phyloP scores from a whole-genome alignment of 2,797 vertebrate species.

The Botia almorhae region DNA sequence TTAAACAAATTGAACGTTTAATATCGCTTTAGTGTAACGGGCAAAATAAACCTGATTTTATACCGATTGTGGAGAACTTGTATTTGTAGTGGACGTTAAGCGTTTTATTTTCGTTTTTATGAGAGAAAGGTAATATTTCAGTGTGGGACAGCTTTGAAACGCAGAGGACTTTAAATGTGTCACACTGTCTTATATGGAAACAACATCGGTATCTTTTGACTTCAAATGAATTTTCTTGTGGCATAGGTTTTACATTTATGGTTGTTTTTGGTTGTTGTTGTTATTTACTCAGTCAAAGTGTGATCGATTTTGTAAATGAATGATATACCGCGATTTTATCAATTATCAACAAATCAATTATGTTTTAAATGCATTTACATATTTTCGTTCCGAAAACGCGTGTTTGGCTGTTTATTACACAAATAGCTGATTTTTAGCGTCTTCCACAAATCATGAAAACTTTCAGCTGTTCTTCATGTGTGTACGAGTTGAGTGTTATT shows the following conservation, averaged over 20 bases:
- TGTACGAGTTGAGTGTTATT: background rate
- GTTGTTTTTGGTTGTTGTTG: conserved; percentile 14
- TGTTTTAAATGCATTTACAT: background rate
- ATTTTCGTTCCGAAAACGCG: background rate
- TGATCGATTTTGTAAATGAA: conserved; percentile 7
- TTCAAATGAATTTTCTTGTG: conserved; percentile 45
- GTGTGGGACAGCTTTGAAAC: conserved; percentile 31
- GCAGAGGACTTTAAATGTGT: conserved; percentile 27
- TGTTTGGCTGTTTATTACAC: background rate
- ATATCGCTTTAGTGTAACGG: conserved; percentile 59
- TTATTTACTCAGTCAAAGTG: conserved; percentile 1
- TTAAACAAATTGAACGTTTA: conserved; percentile 62
- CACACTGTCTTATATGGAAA: conserved; percentile 46
- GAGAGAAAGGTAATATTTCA: conserved; percentile 51
- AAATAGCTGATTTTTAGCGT: background rate
- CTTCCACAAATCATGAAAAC: conserved; percentile 11
- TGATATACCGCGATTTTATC: background rate
- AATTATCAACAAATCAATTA: background rate
- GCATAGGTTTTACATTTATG: background rate
- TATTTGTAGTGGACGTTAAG: conserved; percentile 59
- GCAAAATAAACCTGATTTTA: conserved; percentile 60
- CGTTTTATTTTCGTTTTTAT: conserved; percentile 56
- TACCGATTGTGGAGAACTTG: conserved; percentile 59
- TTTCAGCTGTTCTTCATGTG: conserved; percentile 6
- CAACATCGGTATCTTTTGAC: conserved; percentile 27